Percentiles rank a stretch among this genome's conserved stretches.
Conservation (phyloP, 2,797 vertebrate genomes). For the Enteromius paludinosus region DNA sequence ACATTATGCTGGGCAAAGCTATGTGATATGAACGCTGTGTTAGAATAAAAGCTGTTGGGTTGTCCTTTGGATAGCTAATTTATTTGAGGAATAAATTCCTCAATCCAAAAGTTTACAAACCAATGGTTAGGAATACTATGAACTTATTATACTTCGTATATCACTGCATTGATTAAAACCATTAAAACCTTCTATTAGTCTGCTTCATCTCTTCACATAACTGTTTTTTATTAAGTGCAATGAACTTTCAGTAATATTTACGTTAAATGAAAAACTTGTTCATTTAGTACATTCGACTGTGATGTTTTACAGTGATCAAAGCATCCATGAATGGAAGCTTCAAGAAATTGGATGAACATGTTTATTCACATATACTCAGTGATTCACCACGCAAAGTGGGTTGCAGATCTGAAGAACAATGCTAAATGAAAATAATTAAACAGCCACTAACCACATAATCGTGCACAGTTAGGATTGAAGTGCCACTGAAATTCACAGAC, state of each 20-base stretch:
- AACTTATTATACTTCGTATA: neutral
- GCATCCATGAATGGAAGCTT: neutral
- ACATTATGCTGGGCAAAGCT: constrained; percentile 16
- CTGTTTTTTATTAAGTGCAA: neutral
- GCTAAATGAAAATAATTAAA: constrained; percentile 9
- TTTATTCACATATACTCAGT: neutral
- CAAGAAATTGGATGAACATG: neutral
- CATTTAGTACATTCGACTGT: neutral
- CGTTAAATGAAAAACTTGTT: neutral
- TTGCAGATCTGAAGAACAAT: neutral
- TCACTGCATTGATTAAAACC: neutral
- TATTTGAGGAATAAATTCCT: neutral
- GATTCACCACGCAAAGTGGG: neutral
- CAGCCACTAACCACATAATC: neutral
- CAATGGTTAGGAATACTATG: neutral
- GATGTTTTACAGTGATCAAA: neutral
- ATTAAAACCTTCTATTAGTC: neutral
- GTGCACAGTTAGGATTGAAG: constrained; percentile 1
- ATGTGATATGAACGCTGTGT: constrained; percentile 2
- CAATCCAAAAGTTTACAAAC: neutral
- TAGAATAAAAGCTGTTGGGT: constrained; percentile 16
- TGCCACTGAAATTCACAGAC: neutral
- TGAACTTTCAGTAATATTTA: neutral
- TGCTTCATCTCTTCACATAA: neutral
- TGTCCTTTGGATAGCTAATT: neutral